Evolutionary conservation across 2,113 vertebrate genomes (phyloP), one percentile per base, ranked within the genome.

Genomic region (Carassius carassius): DNA sequence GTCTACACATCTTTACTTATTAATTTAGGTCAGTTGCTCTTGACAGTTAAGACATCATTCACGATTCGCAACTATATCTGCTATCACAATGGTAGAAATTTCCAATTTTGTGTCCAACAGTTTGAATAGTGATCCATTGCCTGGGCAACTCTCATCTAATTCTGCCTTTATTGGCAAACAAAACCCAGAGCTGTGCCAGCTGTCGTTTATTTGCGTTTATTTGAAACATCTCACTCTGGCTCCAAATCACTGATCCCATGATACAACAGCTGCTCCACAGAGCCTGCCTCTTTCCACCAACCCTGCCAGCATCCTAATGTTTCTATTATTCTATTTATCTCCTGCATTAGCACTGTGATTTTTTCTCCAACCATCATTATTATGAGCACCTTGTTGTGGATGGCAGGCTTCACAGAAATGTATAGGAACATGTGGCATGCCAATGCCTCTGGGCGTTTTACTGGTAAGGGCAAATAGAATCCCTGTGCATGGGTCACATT

Each of bases 151-250:
- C 49, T 51, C 23, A 62, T 35, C 69, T 84, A 84, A 84, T 84
- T 76, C 37, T 44, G 84, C 25, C 51, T 63, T 87, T 82, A 85
- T 82, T 75, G 87, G 70, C 73, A 86, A 78, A 82, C 54, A 32
- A 74, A 78, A 79, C 65, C 11, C 37, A 32, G 67, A 63, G 73
- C 51, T 37, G 44, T 78, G 85, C 62, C 80, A 86, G 65, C 84
- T 80, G 85, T 81, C 83, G 83, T 70, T 86, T 82, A 78, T 82
- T 88, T 84, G 79, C 21, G 19, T 49, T 76, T 35, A 69, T 74
- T 84, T 74, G 49, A 49, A 69, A 25, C 65, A 65, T 86, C 51
- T 78, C 77, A 63, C 84, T 75, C 76, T 85, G 51, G 62, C 69
- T 63, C 74, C 72, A 49, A 65, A 84, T 65, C 77, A 49, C 35